Base-by-base conservation (phyloP, 1,140 invertebrate genomes). In the Muscidifurax raptorellus region DNA sequence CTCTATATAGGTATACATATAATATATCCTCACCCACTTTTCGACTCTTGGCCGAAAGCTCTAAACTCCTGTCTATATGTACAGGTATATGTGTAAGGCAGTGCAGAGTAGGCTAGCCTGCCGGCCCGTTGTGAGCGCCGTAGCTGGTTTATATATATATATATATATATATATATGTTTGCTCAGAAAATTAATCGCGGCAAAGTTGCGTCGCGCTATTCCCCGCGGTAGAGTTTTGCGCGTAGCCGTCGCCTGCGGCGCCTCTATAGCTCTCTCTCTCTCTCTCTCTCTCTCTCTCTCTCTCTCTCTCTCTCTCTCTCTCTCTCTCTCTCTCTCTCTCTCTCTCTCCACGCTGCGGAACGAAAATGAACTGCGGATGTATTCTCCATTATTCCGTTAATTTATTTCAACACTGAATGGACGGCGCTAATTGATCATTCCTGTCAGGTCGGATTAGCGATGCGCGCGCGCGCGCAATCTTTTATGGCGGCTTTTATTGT, bases 101-200 rank as follows among this genome's bases (percentile, higher is more conserved):
- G 47, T 52, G 64, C 64, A 27, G 25, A 5, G 64, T 69, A 69
- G 66, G 59, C n/a, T 40, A 40, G 59, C n/a, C 66, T 28, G 12
- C 10, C 72, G 72, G 9, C 3, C 10, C 5, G 7, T 40, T 40
- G 36, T 2, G 18, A 52, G 15, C 32, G 72, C 18, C 3, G 30
- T 18, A 12, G 32, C 72, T 12, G 10, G 15, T 18, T 30, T 25
- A n/a, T 25, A 25, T 27, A 27, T 28, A 25, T 25, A 5, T 66
- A 27, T 71, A n/a, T 25, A n/a, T 25, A 25, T 27, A 27, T 28
- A 52, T 67, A n/a, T 66, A 27, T 81, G 36, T 79, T 85, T 77
- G 75, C 75, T 78, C 44, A 59, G 47, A 84, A 84, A 84, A 84
- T 78, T 78, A 84, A 78, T 84, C 36, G 82, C n/a, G 36, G 36